Conservation (phyloP, 2,113 vertebrate species). For the Melanerpes formicivorus region DNA sequence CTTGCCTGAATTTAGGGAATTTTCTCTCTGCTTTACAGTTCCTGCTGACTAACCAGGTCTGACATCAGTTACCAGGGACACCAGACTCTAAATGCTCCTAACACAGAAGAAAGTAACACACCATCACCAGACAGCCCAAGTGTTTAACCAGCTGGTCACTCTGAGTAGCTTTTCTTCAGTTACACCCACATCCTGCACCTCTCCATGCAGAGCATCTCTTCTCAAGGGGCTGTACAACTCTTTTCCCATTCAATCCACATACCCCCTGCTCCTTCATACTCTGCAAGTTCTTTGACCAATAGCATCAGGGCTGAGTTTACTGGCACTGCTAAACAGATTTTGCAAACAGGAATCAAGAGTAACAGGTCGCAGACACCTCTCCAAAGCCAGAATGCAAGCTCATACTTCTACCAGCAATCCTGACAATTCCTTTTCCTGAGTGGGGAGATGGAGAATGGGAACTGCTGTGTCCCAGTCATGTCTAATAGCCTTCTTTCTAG, state of each 20-base stretch:
- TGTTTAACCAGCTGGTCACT: not conserved
- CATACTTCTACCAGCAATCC: not conserved
- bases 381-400: not conserved
- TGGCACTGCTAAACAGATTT: not conserved
- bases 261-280: not conserved
- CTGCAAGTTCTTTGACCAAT: not conserved
- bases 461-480: not conserved
- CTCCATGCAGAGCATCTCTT: rapidly evolving
- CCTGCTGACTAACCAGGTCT: not conserved
- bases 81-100: not conserved
- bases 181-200: not conserved
- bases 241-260: not conserved
- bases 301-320: not conserved
- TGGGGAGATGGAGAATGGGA: not conserved
- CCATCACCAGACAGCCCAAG: not conserved
- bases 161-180: not conserved
- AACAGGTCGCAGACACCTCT: not conserved
- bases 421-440: not conserved
- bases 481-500: not conserved
- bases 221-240: not conserved
- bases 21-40: not conserved
- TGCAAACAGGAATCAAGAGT: not conserved
- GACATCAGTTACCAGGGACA: not conserved
- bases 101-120: not conserved
- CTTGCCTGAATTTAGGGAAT: not conserved